Base-by-base conservation (phyloP, 37 sponge, comb jelly and placozoan genomes). In the Beroe forskalii region DNA sequence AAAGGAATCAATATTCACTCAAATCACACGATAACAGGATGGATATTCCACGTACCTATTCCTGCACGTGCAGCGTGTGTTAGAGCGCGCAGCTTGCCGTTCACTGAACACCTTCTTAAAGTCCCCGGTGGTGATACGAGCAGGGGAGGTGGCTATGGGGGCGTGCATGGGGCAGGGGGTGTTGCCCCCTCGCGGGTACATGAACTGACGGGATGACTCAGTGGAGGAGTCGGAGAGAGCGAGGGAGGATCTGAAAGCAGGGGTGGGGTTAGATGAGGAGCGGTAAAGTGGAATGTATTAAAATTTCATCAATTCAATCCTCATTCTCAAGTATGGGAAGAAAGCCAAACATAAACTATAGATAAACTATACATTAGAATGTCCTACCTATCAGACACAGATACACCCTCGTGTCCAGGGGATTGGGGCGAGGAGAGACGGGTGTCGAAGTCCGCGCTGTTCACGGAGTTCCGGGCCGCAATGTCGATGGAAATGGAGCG, bases 211-310 rank as follows among this genome's bases (percentile, higher is more conserved):
- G 66, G 66, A 6, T 19, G 66, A 63, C 32, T 72, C 75, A 20
- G 39, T 39, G 31, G 75, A 72, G 8, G 75, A 72, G 39, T 72
- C 75, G 6, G 75, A 72, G 1, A 72, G 40, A 37, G 75, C 75
- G 39, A 72, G 75, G 39, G 75, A 72, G 9, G 75, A 72, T 20
- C 75, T 72, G 75, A 72, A 72, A 8, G n/a, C n/a, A n/a, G n/a
- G n/a, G n/a, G n/a, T n/a, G n/a, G n/a, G n/a, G n/a, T n/a, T n/a
- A n/a, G n/a, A n/a, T n/a, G n/a, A n/a, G n/a, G n/a, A n/a, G n/a
- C n/a, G n/a, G n/a, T n/a, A n/a, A n/a, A n/a, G n/a, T n/a, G n/a
- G n/a, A n/a, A n/a, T n/a, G n/a, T n/a, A n/a, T n/a, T n/a, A n/a
- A n/a, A n/a, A n/a, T n/a, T n/a, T n/a, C n/a, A n/a, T n/a, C n/a